Evolutionary conservation across 1,140 invertebrate species (phyloP).

Genomic region (Brachionus angularis): DNA sequence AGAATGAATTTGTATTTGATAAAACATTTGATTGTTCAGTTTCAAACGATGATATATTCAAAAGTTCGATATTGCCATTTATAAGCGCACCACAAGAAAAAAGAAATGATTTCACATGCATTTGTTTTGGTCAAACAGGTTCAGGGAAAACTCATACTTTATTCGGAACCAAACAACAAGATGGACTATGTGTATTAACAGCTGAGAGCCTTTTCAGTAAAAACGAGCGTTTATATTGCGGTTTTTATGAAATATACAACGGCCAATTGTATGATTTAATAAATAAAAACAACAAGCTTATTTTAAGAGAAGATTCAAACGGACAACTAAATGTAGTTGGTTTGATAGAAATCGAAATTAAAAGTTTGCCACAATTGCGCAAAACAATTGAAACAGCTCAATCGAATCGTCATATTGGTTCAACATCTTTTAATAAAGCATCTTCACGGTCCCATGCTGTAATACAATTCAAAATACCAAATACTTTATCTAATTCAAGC

Average conservation of each 20-base stretch:
- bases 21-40: neutral
- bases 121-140: constrained; percentile 44
- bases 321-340: constrained; percentile 55
- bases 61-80: constrained; percentile 16
- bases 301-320: constrained; percentile 51
- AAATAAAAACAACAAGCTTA: constrained; percentile 9
- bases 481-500: neutral
- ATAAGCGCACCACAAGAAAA: constrained; percentile 15
- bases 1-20: constrained; percentile 40
- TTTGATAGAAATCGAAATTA: constrained; percentile 53
- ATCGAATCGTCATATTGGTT: constrained; percentile 53
- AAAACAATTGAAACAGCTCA: constrained; percentile 52
- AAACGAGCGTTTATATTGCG: constrained; percentile 1
- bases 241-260: constrained; percentile 43
- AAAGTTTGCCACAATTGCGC: constrained; percentile 49
- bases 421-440: constrained; percentile 52
- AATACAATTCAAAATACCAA: constrained; percentile 52
- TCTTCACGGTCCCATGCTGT: constrained; percentile 57
- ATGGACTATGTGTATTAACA: constrained; percentile 20
- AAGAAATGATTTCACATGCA: constrained; percentile 17
- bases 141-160: constrained; percentile 40
- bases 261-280: constrained; percentile 39
- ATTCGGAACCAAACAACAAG: constrained; percentile 16
- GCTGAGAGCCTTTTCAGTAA: constrained; percentile 11
- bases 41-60: constrained; percentile 17